Evolutionary conservation across 2,113 vertebrate species (phyloP).

Genomic region (Dromaius novaehollandiae): DNA sequence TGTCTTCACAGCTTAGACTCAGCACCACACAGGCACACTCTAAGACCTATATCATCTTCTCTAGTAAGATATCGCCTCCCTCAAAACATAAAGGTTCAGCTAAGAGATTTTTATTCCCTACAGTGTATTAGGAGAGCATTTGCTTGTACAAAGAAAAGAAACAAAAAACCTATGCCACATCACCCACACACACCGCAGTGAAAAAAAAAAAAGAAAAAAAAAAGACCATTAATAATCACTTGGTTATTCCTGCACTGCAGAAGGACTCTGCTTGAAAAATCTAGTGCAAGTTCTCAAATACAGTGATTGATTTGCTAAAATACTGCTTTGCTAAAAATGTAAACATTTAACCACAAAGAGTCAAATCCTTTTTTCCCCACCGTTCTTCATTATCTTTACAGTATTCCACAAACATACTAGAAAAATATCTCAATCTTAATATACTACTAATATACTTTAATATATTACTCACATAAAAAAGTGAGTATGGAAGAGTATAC

Average conservation of each 20-base stretch:
- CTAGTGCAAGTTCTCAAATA: not conserved
- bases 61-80: not conserved
- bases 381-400: not conserved
- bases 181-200: no score
- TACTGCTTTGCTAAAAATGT: not conserved
- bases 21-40: not conserved
- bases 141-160: not conserved
- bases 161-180: not conserved
- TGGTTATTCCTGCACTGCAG: not conserved
- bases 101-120: not conserved
- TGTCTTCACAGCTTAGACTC: not conserved
- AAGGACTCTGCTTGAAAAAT: not conserved
- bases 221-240: not conserved
- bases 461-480: not conserved
- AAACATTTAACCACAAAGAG: not conserved
- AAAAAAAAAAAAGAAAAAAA: not conserved
- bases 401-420: not conserved
- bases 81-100: not conserved
- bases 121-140: not conserved
- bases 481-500: not conserved
- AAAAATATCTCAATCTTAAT: not conserved
- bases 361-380: not conserved
- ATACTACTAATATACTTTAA: not conserved
- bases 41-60: not conserved
- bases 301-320: not conserved